These are phyloP conservation scores for Brachionus rotundiformis DNA, from an alignment of 1,140 invertebrate genomes.

Conservation along the genomic window DNA sequence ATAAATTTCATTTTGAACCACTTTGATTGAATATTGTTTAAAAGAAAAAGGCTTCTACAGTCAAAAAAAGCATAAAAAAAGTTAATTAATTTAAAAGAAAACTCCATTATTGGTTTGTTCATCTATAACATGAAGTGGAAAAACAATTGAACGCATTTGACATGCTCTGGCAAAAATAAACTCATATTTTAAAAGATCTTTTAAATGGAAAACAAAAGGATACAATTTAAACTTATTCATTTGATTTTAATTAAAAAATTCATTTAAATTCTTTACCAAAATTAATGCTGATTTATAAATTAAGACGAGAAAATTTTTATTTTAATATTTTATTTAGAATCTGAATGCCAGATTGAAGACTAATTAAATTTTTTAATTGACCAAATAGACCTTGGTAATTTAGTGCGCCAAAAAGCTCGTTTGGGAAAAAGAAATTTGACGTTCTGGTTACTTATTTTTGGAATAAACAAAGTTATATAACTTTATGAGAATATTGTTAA, in stretches of 20 bases:
- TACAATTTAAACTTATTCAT: conserved; percentile 1
- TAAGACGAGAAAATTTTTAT: not conserved
- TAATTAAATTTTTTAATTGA: not conserved
- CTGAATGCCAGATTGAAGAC: not conserved
- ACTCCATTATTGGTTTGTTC: not conserved
- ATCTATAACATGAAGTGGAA: not conserved
- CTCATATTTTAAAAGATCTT: not conserved
- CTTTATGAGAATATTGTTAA: not conserved
- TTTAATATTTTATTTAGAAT: not conserved
- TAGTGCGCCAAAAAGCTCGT: not conserved
- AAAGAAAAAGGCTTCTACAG: not conserved
- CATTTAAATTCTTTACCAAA: not conserved
- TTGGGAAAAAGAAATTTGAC: not conserved
- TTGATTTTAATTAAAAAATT: not conserved
- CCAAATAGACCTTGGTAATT: not conserved
- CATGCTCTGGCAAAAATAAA: not conserved
- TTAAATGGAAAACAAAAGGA: not conserved
- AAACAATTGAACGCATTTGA: not conserved
- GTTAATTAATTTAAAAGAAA: not conserved
- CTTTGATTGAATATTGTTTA: no score
- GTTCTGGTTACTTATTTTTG: not conserved
- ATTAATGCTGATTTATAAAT: not conserved
- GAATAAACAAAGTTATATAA: conserved; percentile 7
- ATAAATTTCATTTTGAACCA: no score
- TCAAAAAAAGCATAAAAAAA: not conserved